Percentiles rank a stretch among this genome's conserved stretches.
Conservation (phyloP, 1,140 invertebrate species). For the Melitaea cinxia region DNA sequence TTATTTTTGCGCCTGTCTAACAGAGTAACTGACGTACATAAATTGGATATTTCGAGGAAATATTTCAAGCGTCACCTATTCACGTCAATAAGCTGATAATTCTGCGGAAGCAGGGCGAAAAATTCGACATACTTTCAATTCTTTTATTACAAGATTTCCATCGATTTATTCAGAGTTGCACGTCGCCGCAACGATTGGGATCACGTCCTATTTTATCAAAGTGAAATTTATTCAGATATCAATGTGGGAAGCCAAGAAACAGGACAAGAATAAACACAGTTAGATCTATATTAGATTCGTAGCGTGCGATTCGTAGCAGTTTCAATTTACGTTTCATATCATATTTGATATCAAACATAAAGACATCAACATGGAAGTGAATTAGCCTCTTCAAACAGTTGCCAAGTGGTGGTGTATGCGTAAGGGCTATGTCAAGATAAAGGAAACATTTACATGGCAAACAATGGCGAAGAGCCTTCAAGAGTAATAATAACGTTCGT, state of each 20-base stretch:
- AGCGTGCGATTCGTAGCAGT: conserved; percentile 2
- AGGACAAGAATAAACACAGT: conserved; percentile 16
- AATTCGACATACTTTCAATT: conserved; percentile 48
- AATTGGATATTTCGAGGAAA: conserved; percentile 7
- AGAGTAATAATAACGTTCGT: conserved; percentile 23
- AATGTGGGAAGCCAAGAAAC: conserved; percentile 20
- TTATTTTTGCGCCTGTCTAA: background rate
- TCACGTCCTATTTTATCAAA: conserved; percentile 34
- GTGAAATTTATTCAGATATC: conserved; percentile 36
- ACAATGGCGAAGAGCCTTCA: conserved; percentile 35
- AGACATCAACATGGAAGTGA: conserved; percentile 46
- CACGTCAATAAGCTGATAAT: conserved; percentile 46
- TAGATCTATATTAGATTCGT: conserved; percentile 24
- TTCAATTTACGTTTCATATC: conserved; percentile 30
- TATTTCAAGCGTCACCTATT: conserved; percentile 23
- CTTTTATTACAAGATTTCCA: conserved; percentile 51
- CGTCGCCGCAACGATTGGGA: conserved; percentile 30
- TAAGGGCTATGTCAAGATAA: conserved; percentile 39
- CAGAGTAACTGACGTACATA: background rate
- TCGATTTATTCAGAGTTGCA: conserved; percentile 44
- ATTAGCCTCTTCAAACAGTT: conserved; percentile 51
- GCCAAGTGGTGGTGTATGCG: conserved; percentile 26
- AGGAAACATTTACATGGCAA: conserved; percentile 49
- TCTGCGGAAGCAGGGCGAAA: conserved; percentile 27
- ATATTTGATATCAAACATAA: conserved; percentile 42